A percentile compares a stretch with the other conserved stretches of the same genome.
Evolutionary conservation across 2,888 invertebrate genomes (phyloP).

Genomic region (Meandrusa payeni): DNA sequence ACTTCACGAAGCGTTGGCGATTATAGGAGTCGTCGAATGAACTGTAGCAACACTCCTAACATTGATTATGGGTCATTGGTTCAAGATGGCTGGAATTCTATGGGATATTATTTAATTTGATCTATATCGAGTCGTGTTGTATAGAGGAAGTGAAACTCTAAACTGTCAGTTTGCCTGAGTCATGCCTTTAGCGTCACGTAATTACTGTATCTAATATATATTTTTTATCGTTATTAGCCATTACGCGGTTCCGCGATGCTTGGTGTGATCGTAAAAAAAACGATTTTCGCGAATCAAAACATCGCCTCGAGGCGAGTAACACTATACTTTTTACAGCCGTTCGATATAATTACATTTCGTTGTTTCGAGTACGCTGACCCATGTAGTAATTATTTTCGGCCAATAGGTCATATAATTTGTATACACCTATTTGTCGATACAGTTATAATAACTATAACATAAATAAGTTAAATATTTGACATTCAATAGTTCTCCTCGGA

Average conservation of each 20-base stretch:
- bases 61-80: no score
- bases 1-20: no score
- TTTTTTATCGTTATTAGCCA: conserved; percentile 24
- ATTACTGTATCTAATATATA: conserved; percentile 22
- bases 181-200: conserved; percentile 7
- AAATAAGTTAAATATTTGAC: no score
- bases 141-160: no score
- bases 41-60: no score
- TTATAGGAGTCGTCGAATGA: no score
- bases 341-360: conserved; percentile 30
- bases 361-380: conserved; percentile 28
- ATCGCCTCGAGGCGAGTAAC: conserved; percentile 19
- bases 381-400: conserved; percentile 30
- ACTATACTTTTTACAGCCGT: conserved; percentile 24
- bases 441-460: no score
- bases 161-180: conserved; percentile 8
- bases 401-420: conserved; percentile 35
- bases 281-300: conserved; percentile 24
- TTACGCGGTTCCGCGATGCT: conserved; percentile 16
- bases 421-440: conserved; percentile 26
- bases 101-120: no score
- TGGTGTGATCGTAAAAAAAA: conserved; percentile 17
- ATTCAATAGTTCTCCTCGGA: no score
- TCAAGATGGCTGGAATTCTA: no score
- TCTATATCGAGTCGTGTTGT: no score